These are phyloP conservation scores for Ciona savignyi DNA, from an alignment of 23 tunicate species.

Conservation along the genomic window DNA sequence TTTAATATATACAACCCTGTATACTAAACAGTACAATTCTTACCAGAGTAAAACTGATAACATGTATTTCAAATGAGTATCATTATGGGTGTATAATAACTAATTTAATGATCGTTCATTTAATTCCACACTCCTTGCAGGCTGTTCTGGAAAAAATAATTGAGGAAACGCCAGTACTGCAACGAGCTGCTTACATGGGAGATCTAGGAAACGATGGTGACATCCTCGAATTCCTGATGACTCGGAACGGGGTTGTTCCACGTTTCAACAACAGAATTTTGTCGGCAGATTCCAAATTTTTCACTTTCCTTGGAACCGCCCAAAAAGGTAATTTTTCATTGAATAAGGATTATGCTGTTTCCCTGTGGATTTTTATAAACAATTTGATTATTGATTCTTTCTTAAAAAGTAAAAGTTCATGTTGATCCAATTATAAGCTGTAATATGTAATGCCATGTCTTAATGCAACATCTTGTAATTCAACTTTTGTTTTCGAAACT, in stretches of 20 bases:
- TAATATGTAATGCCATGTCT: too few relatives aligned
- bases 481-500: background rate
- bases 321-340: constrained; percentile 26
- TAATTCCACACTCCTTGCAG: constrained; percentile 11
- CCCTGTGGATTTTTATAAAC: background rate
- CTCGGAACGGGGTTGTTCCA: constrained; percentile 75
- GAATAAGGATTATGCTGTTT: background rate
- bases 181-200: constrained; percentile 93
- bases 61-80: too few relatives aligned
- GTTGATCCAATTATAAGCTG: too few relatives aligned
- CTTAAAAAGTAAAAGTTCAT: too few relatives aligned
- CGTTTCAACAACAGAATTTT: constrained; percentile 74
- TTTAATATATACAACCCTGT: too few relatives aligned
- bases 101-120: too few relatives aligned
- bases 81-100: too few relatives aligned
- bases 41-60: too few relatives aligned
- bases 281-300: constrained; percentile 12
- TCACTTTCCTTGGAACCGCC: constrained; percentile 38
- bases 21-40: too few relatives aligned
- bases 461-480: too few relatives aligned
- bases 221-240: constrained; percentile 58
- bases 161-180: constrained; percentile 52
- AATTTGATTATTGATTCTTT: too few relatives aligned
- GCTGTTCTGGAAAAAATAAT: constrained; percentile 58
- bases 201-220: constrained; percentile 30